Evolutionary conservation across 2,888 invertebrate genomes (phyloP), one percentile per base, ranked within the genome.

Genomic region (Hymenopus coronatus): DNA sequence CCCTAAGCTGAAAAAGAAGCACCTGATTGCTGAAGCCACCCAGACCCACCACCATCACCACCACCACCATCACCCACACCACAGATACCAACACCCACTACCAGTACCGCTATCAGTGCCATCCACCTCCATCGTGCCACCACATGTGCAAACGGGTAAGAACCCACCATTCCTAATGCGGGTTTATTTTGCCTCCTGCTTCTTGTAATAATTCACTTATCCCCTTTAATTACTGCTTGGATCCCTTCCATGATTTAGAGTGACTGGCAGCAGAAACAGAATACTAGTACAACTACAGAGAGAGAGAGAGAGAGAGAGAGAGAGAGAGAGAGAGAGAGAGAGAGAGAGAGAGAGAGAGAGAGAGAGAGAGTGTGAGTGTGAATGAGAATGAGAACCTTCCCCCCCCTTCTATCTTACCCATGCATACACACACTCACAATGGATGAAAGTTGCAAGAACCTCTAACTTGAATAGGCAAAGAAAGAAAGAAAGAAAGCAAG

Each of bases 91-190:
- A 86, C 86, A 40, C 40, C 86, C 91, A 92, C 93, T 93, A 93
- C 89, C 89, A 89, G 91, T 93, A 92, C 92, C 92, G 92, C 92
- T 92, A 92, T 93, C 94, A 93, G 92, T 92, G 92, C 93, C 94
- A 93, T 93, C 94, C 94, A 89, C 90, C 83, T 90, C 90, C 89
- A 89, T 89, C 88, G 90, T 88, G 89, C 89, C 89, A 89, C 89
- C 90, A 89, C 93, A 93, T 94, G 93, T 94, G 94, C 94, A 94
- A 94, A 94, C 94, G 94, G 95, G 95, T 95, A 95, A 94, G 94
- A 93, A 93, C 93, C 90, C 90, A 87, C 89, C 89, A 83, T 89
- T 88, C 89, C 89, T 87, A 87, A 83, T 89, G 89, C 89, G 89
- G 88, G 89, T 89, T 89, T 89, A 88, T 89, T 89, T 89, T 87